phyloP scores from a whole-genome alignment of 2,113 vertebrate species.

The Dipodomys spectabilis region DNA sequence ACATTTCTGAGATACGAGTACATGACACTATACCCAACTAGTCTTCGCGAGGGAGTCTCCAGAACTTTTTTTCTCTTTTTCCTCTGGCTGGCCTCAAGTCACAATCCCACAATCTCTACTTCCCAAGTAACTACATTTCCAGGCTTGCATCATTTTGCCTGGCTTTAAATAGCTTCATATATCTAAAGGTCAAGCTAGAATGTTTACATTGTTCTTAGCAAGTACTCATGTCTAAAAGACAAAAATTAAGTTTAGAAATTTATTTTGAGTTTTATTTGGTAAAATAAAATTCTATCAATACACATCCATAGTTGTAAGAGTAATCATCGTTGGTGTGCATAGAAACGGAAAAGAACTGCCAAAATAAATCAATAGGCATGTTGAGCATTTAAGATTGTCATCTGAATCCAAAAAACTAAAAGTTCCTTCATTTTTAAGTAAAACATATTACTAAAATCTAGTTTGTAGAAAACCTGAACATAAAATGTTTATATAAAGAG shows the following conservation, averaged over 20 bases:
- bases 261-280: not conserved
- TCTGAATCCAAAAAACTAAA: not conserved
- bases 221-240: not conserved
- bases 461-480: not conserved
- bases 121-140: too few species aligned
- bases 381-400: not conserved
- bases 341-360: not conserved
- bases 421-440: not conserved
- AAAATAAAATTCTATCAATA: conserved; percentile 20
- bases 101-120: too few species aligned
- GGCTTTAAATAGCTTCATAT: too few species aligned
- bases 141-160: too few species aligned
- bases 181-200: not conserved
- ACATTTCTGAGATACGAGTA: too few species aligned
- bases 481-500: not conserved
- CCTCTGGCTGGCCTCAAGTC: too few species aligned
- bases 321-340: not conserved
- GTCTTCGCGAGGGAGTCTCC: too few species aligned
- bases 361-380: not conserved
- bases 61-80: too few species aligned
- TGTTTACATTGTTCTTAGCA: not conserved
- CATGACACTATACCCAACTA: too few species aligned
- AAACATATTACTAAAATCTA: not conserved
- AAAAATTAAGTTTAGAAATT: not conserved
- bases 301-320: not conserved